Evolutionary conservation across 2,113 vertebrate genomes (phyloP), one percentile per base, ranked within the genome.

Genomic region (Siphamia tubifer): DNA sequence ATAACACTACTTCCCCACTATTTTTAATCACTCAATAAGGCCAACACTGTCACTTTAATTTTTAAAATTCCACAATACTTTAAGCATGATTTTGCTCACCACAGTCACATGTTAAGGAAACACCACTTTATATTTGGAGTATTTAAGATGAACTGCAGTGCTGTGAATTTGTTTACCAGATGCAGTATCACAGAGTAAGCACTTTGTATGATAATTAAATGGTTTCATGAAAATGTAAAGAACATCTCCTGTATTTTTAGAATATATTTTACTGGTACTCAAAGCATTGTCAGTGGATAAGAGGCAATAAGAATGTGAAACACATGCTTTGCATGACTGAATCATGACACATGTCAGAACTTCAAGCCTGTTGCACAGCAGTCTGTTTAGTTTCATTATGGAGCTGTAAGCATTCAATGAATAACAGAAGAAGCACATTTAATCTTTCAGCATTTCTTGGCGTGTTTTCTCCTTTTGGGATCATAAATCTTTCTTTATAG

Each of bases 271-370:
- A 10, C 10, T 48, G 1, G 40, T 16, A 35, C 38, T 77, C 11
- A n/a, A n/a, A n/a, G n/a, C n/a, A n/a, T n/a, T 53, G 38, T 15
- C 5, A 4, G 20, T 13, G 27, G 30, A 24, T 25, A 15, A 11
- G 7, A 1, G 2, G n/a, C 20, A 48, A 71, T 49, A 68, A 24
- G 56, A 79, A 81, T 85, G 39, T 62, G 24, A 72, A 64, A 71
- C 1, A 28, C 25, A 40, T 17, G 5, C 40, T 63, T 68, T 54
- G 38, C 17, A 23, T 39, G 34, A 23, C 38, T 69, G 44, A 20
- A 36, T 23, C 35, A 34, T 74, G 54, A 81, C 36, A 64, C 27
- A 9, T 5, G 27, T 45, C 8, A 62, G 61, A 39, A 39, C 52
- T 15, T 7, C 3, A 3, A 47, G 44, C 9, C n/a, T 62, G 8